Evolutionary conservation across 2,888 invertebrate species (phyloP).

Genomic region (Seira musarum): DNA sequence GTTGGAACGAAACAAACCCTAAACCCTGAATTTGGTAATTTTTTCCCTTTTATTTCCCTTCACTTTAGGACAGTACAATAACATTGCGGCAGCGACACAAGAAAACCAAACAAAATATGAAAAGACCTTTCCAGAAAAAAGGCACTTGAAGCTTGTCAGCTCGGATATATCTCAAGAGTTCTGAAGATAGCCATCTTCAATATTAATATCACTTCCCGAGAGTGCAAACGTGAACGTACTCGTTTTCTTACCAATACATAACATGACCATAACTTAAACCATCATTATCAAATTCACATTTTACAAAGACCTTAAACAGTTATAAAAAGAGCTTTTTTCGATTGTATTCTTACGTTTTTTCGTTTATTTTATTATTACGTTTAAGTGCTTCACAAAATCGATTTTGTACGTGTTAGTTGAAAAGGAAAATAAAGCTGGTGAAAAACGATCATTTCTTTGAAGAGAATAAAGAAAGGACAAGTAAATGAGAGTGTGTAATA

Average conservation of each 20-base stretch:
- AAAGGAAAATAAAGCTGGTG: slow-evolving; percentile 2
- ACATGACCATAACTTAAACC: neutral
- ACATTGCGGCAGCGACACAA: too few relatives aligned
- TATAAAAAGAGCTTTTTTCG: neutral
- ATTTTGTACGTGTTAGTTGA: slow-evolving; percentile 10
- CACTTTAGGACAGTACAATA: too few relatives aligned
- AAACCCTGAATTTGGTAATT: too few relatives aligned
- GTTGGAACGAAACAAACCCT: too few relatives aligned
- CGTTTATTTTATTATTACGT: neutral
- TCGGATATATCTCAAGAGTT: too few relatives aligned
- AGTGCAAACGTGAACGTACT: too few relatives aligned
- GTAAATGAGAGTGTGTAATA: neutral
- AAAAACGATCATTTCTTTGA: neutral
- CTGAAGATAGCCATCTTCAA: neutral
- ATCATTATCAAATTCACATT: neutral
- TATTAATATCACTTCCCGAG: neutral
- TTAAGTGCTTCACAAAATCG: slow-evolving; percentile 3
- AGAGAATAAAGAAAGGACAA: neutral
- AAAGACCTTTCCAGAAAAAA: too few relatives aligned
- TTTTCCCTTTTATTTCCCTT: too few relatives aligned
- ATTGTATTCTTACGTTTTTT: neutral
- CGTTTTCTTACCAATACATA: too few relatives aligned
- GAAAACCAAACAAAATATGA: too few relatives aligned
- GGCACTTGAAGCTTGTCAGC: too few relatives aligned
- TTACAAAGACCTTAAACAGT: neutral